Evolutionary conservation across 2,888 invertebrate species (phyloP), one percentile per base, ranked within the genome.

Genomic region (Osmoderma eremita): DNA sequence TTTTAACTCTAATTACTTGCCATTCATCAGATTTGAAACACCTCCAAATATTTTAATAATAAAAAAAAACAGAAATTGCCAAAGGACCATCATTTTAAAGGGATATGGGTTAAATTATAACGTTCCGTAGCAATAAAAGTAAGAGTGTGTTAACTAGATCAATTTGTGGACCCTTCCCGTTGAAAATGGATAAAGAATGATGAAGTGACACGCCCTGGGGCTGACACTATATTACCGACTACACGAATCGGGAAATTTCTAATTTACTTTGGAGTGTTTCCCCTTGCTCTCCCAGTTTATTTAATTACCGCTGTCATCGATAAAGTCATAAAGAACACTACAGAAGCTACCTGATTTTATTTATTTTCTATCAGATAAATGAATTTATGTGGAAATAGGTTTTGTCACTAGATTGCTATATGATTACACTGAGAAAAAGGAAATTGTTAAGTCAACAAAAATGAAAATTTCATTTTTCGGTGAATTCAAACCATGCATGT

Each of bases 201-300:
- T 45, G 58, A 61, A 36, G 58, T 48, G 48, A 61, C 58, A 61
- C 58, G 42, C 58, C 58, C 45, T 6, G 15, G 42, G 24, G 22
- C 8, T 41, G 15, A 41, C 22, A 56, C 56, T 12, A n/a, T 18
- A 61, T 22, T 17, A 10, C 45, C 41, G 6, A 2, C 20, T 45
- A 12, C 58, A 30, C 48, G 58, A 45, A 45, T 42, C 15, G 18
- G 48, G 15, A 17, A 45, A 13, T 30, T 45, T 61, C 36, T 30
- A 61, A 48, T 61, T 58, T 61, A 17, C 36, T 18, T 30, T 61
- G 10, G 45, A 61, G 45, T 30, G 58, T 61, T 61, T 61, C 45
- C 45, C 10, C 30, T 24, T 45, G 12, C 10, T 13, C 13, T 56
- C 39, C 41, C 20, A 8, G 30, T 56, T 20, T 41, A 22, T 20